Conservation (phyloP, 2,888 invertebrate genomes). For the Hypsopygia costalis region DNA sequence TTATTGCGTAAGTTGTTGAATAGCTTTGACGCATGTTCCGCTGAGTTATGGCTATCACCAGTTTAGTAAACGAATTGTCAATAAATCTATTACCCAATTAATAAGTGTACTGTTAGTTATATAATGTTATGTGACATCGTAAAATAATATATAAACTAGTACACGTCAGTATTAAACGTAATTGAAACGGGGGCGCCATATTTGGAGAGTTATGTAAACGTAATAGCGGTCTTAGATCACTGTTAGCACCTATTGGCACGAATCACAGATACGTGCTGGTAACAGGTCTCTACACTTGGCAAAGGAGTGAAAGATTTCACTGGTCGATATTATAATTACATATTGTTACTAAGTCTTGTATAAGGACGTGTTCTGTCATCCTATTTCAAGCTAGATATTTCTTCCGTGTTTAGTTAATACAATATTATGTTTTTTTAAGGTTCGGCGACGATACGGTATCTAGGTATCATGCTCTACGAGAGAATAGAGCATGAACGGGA, state of each 20-base stretch:
- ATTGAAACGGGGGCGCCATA: not conserved
- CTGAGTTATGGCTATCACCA: slow-evolving; percentile 16
- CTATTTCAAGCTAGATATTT: too few species aligned
- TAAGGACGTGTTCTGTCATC: too few species aligned
- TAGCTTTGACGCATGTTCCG: slow-evolving; percentile 29
- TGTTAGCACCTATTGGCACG: not conserved
- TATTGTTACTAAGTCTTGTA: too few species aligned
- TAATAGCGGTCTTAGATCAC: not conserved
- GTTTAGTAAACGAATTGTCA: slow-evolving; percentile 12
- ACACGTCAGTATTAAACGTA: not conserved
- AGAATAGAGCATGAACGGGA: too few species aligned
- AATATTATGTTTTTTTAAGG: too few species aligned
- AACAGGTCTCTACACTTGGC: not conserved
- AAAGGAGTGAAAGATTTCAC: too few species aligned
- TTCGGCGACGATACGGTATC: too few species aligned
- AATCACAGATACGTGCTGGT: not conserved
- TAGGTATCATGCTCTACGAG: too few species aligned
- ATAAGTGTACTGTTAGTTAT: not conserved
- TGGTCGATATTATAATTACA: too few species aligned
- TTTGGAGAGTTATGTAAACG: not conserved
- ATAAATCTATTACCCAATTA: not conserved
- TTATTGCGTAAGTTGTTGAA: slow-evolving; percentile 31
- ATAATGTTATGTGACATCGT: not conserved
- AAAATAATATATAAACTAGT: not conserved
- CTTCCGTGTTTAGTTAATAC: too few species aligned